Evolutionary conservation across 2,888 invertebrate species (phyloP), one percentile per base, ranked within the genome.

Genomic region (Coleophora flavipennella): DNA sequence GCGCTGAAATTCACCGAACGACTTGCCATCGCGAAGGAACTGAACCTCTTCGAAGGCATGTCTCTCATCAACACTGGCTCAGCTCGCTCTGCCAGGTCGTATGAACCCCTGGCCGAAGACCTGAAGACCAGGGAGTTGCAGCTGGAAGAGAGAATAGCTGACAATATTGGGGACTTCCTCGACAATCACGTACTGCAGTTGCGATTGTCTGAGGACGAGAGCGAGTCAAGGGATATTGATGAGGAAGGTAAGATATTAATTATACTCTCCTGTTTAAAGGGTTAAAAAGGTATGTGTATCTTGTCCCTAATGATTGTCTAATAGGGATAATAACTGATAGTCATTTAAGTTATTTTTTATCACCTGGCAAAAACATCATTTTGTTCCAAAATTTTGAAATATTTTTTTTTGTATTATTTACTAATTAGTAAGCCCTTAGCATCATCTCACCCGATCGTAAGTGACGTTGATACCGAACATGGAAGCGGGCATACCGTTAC

Each of bases 1-100:
- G 88, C 89, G 8, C 61, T 88, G 13, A 87, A 86, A 51, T 84
- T 86, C 50, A 85, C 90, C 31, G 89, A 89, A 52, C 73, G 74
- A 33, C 74, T 89, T 7, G 85, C 89, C 1, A 79, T 86, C 37
- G 67, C 85, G 31, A 74, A 87, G 51, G 86, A 86, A 43, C 51
- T 89, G 26, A 81, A 79, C 33, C 57, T 84, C 39, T 76, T 76
- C 40, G 87, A 86, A 37, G 88, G 87, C 11, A 74, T 89, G 62
- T 80, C 58, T 42, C 66, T 75, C 48, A 72, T 75, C 40, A 86
- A 87, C 53, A 87, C 86, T 3, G 78, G 85, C 49, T 71, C 87
- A 55, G 76, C 80, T 27, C 60, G 84, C 2, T 81, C 84, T 10
- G 74, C 83, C 25, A 66, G 84, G 4, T 83, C 81, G 58, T 84